phyloP scores from a whole-genome alignment of 2,888 invertebrate species.

The Theodoxus fluviatilis region DNA sequence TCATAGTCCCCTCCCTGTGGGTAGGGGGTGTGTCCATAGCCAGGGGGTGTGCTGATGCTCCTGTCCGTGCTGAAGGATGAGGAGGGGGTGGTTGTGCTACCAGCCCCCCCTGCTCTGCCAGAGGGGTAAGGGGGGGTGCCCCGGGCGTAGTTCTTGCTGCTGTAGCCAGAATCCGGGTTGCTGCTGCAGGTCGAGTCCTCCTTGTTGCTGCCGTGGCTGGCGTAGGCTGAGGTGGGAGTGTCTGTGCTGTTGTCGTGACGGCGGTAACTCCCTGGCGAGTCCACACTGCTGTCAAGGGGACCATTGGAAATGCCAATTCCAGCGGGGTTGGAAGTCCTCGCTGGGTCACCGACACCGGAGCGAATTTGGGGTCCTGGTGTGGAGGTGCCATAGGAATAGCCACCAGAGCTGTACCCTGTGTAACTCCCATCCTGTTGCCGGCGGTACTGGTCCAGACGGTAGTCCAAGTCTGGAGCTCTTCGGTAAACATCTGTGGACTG shows the following conservation, averaged over 20 bases:
- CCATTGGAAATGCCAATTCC: not conserved
- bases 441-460: too few species aligned
- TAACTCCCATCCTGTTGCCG: too few species aligned
- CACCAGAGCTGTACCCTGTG: too few species aligned
- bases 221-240: too few species aligned
- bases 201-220: conserved; percentile 37
- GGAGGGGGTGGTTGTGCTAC: conserved; percentile 50
- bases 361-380: too few species aligned
- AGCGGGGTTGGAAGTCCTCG: not conserved
- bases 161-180: conserved; percentile 81
- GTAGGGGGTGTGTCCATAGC: conserved; percentile 45
- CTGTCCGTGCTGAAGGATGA: conserved; percentile 55
- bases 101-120: conserved; percentile 24
- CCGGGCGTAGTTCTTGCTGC: conserved; percentile 76
- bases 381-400: too few species aligned
- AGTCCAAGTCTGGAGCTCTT: too few species aligned
- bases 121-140: conserved; percentile 62
- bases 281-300: not conserved
- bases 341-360: too few species aligned
- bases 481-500: too few species aligned
- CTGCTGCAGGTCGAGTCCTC: conserved; percentile 57
- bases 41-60: conserved; percentile 43
- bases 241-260: not conserved
- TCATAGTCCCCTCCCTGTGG: conserved; percentile 14
- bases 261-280: not conserved